These are phyloP conservation scores for Xenus cinereus DNA, from an alignment of 2,113 vertebrate genomes.

Conservation along the genomic window DNA sequence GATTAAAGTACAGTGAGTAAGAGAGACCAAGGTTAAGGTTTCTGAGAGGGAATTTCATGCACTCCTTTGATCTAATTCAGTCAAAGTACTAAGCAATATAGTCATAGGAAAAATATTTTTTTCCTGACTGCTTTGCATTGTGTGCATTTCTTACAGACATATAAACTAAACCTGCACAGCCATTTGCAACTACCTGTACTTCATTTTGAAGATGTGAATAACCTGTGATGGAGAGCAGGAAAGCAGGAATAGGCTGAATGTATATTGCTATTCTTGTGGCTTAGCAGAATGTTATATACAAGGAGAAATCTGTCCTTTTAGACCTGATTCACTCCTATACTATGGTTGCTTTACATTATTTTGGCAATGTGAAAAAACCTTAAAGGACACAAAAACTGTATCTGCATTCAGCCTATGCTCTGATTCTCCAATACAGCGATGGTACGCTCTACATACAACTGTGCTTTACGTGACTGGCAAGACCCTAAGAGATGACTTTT, in stretches of 20 bases:
- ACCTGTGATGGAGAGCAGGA: not conserved
- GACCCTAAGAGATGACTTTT: not conserved
- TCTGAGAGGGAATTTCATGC: conserved; percentile 28
- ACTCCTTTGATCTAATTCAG: conserved; percentile 16
- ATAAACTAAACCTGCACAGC: not conserved
- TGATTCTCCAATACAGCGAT: not conserved
- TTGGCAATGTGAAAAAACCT: not conserved
- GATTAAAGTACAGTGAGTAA: conserved; percentile 12
- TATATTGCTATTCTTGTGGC: not conserved
- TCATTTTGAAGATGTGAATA: not conserved
- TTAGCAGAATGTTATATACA: not conserved
- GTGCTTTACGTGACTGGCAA: not conserved
- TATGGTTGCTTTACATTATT: not conserved
- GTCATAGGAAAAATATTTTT: not conserved
- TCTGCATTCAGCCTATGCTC: not conserved
- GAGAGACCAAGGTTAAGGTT: conserved; percentile 10
- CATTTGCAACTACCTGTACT: not conserved
- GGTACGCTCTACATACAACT: not conserved
- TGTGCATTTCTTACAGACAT: not conserved
- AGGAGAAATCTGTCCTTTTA: not conserved
- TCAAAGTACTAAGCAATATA: not conserved
- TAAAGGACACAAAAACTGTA: not conserved
- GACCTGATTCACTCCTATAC: not conserved
- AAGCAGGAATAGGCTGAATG: not conserved
- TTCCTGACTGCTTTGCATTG: not conserved